Evolutionary conservation across 2,888 invertebrate species (phyloP).

Genomic region (Tyria jacobaeae): DNA sequence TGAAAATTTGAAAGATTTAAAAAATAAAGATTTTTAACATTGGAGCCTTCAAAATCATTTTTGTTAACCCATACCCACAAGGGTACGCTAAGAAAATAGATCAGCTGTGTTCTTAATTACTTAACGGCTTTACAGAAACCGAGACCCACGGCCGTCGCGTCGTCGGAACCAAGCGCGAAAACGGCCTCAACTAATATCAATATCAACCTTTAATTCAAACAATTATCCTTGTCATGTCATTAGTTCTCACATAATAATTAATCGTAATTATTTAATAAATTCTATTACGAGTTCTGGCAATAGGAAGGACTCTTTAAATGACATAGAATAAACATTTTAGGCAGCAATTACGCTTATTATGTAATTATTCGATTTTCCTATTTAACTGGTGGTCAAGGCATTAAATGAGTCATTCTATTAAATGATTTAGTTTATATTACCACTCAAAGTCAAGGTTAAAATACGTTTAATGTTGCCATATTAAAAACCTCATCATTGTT

Average conservation of each 20-base stretch:
- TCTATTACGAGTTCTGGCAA: constrained; percentile 15
- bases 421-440: constrained; percentile 27
- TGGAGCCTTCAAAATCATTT: too few relatives aligned
- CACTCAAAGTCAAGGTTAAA: constrained; percentile 42
- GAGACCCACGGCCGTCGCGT: background rate
- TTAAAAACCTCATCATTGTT: constrained; percentile 18
- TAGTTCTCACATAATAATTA: constrained; percentile 11
- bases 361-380: constrained; percentile 31
- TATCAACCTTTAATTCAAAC: constrained; percentile 3
- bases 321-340: constrained; percentile 19
- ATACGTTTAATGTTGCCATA: constrained; percentile 17
- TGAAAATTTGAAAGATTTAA: too few relatives aligned
- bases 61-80: background rate
- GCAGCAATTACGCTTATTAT: constrained; percentile 14
- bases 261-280: constrained; percentile 3
- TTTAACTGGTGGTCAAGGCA: constrained; percentile 34
- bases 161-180: too few relatives aligned
- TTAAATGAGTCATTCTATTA: constrained; percentile 34
- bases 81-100: background rate
- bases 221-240: constrained; percentile 19
- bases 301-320: constrained; percentile 27
- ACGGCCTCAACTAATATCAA: background rate
- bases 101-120: too few relatives aligned
- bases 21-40: too few relatives aligned
- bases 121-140: background rate